Percentiles rank a stretch among this genome's conserved stretches.
Evolutionary conservation across 2,888 invertebrate genomes (phyloP).

Genomic region (Pseudeuparius sepicola): DNA sequence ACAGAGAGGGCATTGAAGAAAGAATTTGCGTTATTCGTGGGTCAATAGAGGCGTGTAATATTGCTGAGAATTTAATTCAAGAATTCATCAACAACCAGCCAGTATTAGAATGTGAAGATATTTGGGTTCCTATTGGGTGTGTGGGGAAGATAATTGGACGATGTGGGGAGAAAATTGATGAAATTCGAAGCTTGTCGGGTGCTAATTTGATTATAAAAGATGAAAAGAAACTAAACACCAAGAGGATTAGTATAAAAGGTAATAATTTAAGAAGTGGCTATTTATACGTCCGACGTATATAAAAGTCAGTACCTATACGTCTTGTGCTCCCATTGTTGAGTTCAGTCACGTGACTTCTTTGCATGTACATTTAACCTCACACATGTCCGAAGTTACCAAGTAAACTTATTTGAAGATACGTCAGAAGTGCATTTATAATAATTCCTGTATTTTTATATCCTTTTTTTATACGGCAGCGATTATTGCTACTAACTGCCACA

Average conservation of each 20-base stretch:
- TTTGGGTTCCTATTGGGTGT: conserved; percentile 55
- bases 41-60: conserved; percentile 50
- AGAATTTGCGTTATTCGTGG: conserved; percentile 66
- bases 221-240: conserved; percentile 23
- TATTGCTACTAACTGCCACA: too few species aligned
- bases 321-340: too few species aligned
- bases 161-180: conserved; percentile 60
- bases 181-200: conserved; percentile 61
- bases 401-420: too few species aligned
- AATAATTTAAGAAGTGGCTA: too few species aligned
- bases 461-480: too few species aligned
- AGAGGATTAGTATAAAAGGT: conserved; percentile 34
- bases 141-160: conserved; percentile 67
- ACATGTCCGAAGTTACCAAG: too few species aligned
- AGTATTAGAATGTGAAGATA: conserved; percentile 52
- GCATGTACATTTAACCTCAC: too few species aligned
- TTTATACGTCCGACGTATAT: too few species aligned
- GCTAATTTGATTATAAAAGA: conserved; percentile 55
- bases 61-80: conserved; percentile 62
- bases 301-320: too few species aligned
- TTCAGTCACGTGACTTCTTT: too few species aligned
- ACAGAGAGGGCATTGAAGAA: conserved; percentile 47
- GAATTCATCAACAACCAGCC: conserved; percentile 60
- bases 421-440: too few species aligned
- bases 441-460: too few species aligned